Evolutionary conservation across 2,113 vertebrate species (phyloP).

Genomic region (Rhea pennata): DNA sequence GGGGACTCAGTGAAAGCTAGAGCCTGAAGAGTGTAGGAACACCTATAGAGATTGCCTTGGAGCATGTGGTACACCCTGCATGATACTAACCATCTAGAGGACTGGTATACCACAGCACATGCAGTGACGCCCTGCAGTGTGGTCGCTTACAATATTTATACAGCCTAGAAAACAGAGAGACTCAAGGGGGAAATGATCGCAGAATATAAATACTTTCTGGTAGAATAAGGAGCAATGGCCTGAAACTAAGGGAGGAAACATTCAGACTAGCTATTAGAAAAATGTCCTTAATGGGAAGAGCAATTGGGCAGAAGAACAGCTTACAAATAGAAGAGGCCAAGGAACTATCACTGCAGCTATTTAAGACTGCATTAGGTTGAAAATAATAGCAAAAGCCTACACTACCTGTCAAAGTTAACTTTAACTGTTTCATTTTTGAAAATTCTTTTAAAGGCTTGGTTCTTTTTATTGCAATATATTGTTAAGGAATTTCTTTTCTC

Average conservation of each 20-base stretch:
- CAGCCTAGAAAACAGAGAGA: slow-evolving; percentile 50
- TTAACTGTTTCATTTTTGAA: not conserved
- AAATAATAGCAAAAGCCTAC: slow-evolving; percentile 2
- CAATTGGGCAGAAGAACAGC: slow-evolving; percentile 61
- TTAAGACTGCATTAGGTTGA: slow-evolving; percentile 10
- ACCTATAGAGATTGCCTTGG: slow-evolving; percentile 30
- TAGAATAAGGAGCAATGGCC: slow-evolving; percentile 71
- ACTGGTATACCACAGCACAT: not conserved
- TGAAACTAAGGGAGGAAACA: slow-evolving; percentile 70
- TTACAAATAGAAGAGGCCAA: slow-evolving; percentile 39
- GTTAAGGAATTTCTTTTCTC: not conserved
- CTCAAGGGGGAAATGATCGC: slow-evolving; percentile 58
- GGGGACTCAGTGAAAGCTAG: not conserved
- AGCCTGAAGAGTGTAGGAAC: slow-evolving; percentile 14
- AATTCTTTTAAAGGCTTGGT: not conserved
- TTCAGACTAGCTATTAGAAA: slow-evolving; percentile 68
- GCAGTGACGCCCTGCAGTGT: slow-evolving; percentile 31
- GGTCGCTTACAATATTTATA: slow-evolving; percentile 49
- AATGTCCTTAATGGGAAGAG: slow-evolving; percentile 56
- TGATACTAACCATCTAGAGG: slow-evolving; percentile 14
- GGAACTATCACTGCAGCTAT: slow-evolving; percentile 9
- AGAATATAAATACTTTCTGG: slow-evolving; percentile 68
- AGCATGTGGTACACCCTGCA: slow-evolving; percentile 55
- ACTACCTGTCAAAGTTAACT: not conserved
- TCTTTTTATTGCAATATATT: not conserved